Evolutionary conservation across 2,797 vertebrate genomes (phyloP).

Genomic region (Danio albolineatus): DNA sequence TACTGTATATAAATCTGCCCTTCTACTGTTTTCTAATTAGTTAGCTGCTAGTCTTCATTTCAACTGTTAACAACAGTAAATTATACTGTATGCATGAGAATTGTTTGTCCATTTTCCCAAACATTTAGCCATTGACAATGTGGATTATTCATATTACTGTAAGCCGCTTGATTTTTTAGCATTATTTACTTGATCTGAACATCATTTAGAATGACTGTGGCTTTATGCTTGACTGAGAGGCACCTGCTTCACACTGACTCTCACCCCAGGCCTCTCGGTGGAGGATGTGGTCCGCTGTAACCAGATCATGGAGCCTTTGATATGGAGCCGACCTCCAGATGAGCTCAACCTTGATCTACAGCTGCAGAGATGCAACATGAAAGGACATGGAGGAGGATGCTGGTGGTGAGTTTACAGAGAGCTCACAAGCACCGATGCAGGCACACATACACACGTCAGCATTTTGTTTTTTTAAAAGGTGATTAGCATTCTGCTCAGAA

Average conservation of each 20-base stretch:
- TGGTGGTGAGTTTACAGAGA: slow-evolving; percentile 34
- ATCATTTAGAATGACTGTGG: not conserved
- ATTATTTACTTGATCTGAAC: slow-evolving; percentile 3
- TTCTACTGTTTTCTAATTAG: too few species aligned
- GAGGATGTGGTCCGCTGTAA: slow-evolving; percentile 51
- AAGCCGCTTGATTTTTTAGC: too few species aligned
- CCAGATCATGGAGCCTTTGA: slow-evolving; percentile 60
- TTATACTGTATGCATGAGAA: too few species aligned
- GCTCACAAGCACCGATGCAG: slow-evolving; percentile 10
- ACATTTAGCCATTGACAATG: too few species aligned
- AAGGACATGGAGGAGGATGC: slow-evolving; percentile 47
- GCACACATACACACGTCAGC: not conserved
- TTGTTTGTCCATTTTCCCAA: too few species aligned
- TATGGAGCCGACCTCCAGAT: slow-evolving; percentile 57
- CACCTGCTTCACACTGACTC: slow-evolving; percentile 54
- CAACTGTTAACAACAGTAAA: too few species aligned
- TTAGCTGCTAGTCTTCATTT: too few species aligned
- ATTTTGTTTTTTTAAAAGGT: not conserved
- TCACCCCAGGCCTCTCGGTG: slow-evolving; percentile 42
- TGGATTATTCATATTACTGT: too few species aligned
- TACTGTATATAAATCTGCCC: too few species aligned
- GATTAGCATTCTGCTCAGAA: not conserved
- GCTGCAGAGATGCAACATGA: slow-evolving; percentile 60
- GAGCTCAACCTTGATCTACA: slow-evolving; percentile 58
- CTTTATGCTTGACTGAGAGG: slow-evolving; percentile 27